Conservation (phyloP, 2,888 invertebrate species). For the Meiosimyza platycephala region DNA sequence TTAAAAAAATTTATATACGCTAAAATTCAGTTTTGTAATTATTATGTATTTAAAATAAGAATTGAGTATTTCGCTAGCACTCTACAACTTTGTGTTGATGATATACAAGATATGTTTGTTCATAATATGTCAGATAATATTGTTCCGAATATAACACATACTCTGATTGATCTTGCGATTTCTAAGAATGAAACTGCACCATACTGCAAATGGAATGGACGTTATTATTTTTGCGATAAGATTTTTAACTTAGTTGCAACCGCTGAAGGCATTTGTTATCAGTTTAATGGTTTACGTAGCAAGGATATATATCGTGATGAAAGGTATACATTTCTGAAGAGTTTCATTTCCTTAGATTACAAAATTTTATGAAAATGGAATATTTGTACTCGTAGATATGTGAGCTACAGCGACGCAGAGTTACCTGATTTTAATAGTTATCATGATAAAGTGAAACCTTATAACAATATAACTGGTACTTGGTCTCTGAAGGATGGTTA, state of each 20-base stretch:
- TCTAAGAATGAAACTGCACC: constrained; percentile 60
- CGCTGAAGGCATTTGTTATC: constrained; percentile 65
- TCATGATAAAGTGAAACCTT: constrained; percentile 48
- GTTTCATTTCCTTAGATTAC: no score
- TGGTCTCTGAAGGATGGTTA: constrained; percentile 78
- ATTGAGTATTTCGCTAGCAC: constrained; percentile 57
- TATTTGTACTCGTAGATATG: constrained; percentile 41
- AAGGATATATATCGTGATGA: constrained; percentile 61
- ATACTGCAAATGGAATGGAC: constrained; percentile 62
- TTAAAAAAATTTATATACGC: background rate
- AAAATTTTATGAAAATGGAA: background rate
- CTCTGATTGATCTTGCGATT: constrained; percentile 55
- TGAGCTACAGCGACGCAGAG: constrained; percentile 56
- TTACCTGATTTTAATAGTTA: constrained; percentile 56
- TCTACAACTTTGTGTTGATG: constrained; percentile 61
- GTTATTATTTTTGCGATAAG: constrained; percentile 61
- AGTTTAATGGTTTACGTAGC: constrained; percentile 61
- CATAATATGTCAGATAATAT: constrained; percentile 49
- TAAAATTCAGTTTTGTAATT: no score
- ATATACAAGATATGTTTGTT: constrained; percentile 54
- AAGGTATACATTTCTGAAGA: constrained; percentile 27
- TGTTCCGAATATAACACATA: constrained; percentile 50
- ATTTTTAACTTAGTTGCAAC: constrained; percentile 62
- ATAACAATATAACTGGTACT: constrained; percentile 54
- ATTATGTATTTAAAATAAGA: constrained; percentile 36